These are phyloP conservation scores for Nothura maculosa DNA, from an alignment of 2,797 vertebrate genomes.

Conservation along the genomic window DNA sequence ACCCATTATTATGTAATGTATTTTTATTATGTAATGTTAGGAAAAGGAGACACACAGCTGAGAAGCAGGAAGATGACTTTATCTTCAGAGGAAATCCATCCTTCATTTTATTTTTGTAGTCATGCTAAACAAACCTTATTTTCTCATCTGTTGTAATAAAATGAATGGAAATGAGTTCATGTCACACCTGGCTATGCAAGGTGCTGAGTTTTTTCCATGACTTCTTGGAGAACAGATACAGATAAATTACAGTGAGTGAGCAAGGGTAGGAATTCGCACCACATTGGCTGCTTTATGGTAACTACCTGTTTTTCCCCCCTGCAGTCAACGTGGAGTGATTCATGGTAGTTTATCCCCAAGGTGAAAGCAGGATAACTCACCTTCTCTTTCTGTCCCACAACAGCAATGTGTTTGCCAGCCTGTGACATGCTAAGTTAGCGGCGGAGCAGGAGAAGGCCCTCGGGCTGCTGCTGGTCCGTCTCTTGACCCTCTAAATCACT, in stretches of 20 bases:
- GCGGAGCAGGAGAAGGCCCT: not conserved
- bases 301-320: not conserved
- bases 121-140: not conserved
- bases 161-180: not conserved
- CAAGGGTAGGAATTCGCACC: not conserved
- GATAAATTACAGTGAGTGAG: not conserved
- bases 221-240: not conserved
- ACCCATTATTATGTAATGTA: not conserved
- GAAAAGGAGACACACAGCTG: not conserved
- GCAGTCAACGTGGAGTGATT: slow-evolving; percentile 21
- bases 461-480: not conserved
- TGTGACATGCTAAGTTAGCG: not conserved
- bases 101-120: not conserved
- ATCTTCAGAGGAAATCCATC: not conserved
- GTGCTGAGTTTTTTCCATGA: not conserved
- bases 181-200: not conserved
- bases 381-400: not conserved
- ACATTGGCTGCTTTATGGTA: not conserved
- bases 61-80: not conserved
- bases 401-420: not conserved
- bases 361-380: not conserved
- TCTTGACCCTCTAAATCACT: slow-evolving; percentile 32
- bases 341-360: not conserved
- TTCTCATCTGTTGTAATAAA: not conserved
- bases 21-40: not conserved